phyloP scores from a whole-genome alignment of 2,888 invertebrate species.

The Aphodius sticticus region DNA sequence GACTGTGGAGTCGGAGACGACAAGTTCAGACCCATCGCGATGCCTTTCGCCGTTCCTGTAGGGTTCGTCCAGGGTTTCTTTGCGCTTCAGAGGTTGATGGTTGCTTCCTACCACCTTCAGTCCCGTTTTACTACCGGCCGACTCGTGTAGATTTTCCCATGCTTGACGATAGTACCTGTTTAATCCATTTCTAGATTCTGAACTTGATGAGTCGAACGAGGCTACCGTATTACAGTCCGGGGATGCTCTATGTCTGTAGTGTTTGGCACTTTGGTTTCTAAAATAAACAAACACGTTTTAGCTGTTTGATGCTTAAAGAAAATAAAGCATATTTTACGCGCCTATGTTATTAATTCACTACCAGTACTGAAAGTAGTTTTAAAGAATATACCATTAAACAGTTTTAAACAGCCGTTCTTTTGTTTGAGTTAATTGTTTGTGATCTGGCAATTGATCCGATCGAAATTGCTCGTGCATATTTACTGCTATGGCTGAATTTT shows the following conservation, averaged over 20 bases:
- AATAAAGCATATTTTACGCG: neutral
- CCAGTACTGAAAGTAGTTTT: no score
- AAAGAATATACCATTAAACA: no score
- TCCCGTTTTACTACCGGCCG: constrained; percentile 68
- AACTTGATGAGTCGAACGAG: constrained; percentile 80
- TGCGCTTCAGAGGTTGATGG: constrained; percentile 70
- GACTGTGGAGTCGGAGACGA: constrained; percentile 69
- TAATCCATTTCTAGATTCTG: constrained; percentile 75
- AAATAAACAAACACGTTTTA: constrained; percentile 38
- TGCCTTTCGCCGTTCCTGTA: constrained; percentile 59
- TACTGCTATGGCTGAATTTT: no score
- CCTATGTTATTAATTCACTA: neutral
- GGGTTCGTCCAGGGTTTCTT: constrained; percentile 77
- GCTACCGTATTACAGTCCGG: constrained; percentile 92
- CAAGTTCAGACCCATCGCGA: constrained; percentile 78
- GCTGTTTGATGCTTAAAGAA: no score
- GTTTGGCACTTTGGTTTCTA: constrained; percentile 84
- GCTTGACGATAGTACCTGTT: constrained; percentile 91
- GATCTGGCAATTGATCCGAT: no score
- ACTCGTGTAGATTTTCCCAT: constrained; percentile 92
- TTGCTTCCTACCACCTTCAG: constrained; percentile 50
- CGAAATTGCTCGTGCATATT: no score
- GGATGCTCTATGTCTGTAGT: constrained; percentile 87
- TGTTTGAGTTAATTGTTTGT: no score
- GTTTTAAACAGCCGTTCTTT: no score